Evolutionary conservation across 1,140 invertebrate genomes (phyloP).

Genomic region (Drosophila leontia): DNA sequence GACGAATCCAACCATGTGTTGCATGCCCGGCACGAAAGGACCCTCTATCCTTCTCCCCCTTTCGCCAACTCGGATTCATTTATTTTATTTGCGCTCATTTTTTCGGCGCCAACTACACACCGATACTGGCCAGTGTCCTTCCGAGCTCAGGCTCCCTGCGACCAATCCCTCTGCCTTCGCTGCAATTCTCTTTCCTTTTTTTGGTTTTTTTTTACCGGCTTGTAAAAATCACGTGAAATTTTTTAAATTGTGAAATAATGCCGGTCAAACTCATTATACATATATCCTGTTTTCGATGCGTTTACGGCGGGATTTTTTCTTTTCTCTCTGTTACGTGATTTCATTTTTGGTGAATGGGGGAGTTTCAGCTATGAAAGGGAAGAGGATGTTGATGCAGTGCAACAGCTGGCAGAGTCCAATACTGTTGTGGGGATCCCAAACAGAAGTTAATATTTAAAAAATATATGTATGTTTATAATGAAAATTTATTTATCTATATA

Average conservation of each 20-base stretch:
- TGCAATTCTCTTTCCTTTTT: constrained; percentile 8
- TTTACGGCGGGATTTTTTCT: constrained; percentile 7
- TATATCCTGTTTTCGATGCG: constrained; percentile 25
- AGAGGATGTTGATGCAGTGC: constrained; percentile 10
- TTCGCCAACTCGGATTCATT: constrained; percentile 7
- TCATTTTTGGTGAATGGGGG: constrained; percentile 1
- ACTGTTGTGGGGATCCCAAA: neutral
- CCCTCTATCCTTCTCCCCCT: constrained; percentile 5
- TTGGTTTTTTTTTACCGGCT: constrained; percentile 55
- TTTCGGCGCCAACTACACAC: constrained; percentile 7
- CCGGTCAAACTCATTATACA: constrained; percentile 72
- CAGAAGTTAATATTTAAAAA: too few relatives aligned
- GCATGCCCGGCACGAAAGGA: constrained; percentile 41
- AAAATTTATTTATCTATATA: neutral
- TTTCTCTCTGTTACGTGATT: constrained; percentile 8
- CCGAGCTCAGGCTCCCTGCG: constrained; percentile 4
- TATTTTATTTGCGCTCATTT: constrained; percentile 35
- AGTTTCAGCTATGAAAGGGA: neutral
- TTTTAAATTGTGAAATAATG: constrained; percentile 76
- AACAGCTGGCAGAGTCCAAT: constrained; percentile 46
- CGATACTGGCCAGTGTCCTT: constrained; percentile 39
- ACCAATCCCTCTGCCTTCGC: neutral
- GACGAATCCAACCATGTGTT: constrained; percentile 67
- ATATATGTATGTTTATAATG: too few relatives aligned
- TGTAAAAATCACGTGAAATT: constrained; percentile 74